Base-by-base conservation (phyloP, 2,888 invertebrate species). In the Lepidochrysops patricia region DNA sequence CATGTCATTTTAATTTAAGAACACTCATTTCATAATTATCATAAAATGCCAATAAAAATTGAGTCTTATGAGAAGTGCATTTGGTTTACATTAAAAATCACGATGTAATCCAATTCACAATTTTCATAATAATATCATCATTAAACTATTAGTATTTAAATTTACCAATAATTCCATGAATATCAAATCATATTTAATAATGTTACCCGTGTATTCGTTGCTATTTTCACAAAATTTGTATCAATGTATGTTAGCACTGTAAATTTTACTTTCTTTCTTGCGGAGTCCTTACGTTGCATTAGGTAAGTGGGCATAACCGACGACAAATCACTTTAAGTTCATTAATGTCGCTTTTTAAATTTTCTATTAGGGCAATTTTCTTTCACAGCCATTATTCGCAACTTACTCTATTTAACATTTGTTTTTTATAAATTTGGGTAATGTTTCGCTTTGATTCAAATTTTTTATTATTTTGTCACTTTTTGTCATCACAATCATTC, bases 211-310 rank as follows among this genome's bases (percentile, higher is more conserved):
- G 26, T 57, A 12, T 25, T 12, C 23, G 23, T 82, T 79, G 81
- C 79, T 68, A 77, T 67, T 66, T 70, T 75, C 76, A 77, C 77
- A 71, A 74, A 69, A 57, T 67, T 76, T 76, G 74, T 70, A 73
- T 75, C 76, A 77, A 78, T 77, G 77, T 79, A 79, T 78, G 75
- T 77, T 85, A 52, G 88, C 89, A 88, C 88, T 85, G 86, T 89
- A 83, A 85, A 88, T 75, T 82, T 87, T 88, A 84, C 77, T 88
- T 89, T 88, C 77, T 88, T 89, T 89, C 87, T 89, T 89, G 89
- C 89, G 89, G 89, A 89, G 89, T 85, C 88, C 88, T 87, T 88
- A 84, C 86, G 83, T 88, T 87, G 84, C 79, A 73, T 78, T 87
- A 87, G 89, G 89, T 89, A 84, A 89, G 89, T 89, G 84, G 84